phyloP scores from a whole-genome alignment of 2,888 invertebrate genomes.

The Himalopsyche tibetana region DNA sequence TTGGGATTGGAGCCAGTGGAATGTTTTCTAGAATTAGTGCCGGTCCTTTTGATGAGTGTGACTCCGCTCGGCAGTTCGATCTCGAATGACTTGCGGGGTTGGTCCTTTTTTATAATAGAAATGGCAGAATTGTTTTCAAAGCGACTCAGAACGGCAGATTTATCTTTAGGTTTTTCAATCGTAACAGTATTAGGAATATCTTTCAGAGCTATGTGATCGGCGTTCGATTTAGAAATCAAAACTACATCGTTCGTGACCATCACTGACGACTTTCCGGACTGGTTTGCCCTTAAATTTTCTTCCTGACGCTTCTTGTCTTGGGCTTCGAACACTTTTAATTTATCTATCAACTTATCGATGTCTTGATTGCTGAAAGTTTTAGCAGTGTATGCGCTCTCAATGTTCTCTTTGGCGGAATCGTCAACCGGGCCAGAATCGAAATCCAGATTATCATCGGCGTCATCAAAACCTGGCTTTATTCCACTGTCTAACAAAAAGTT shows the following conservation, averaged over 20 bases:
- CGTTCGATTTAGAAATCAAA: constrained; percentile 74
- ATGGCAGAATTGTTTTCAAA: constrained; percentile 77
- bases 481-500: background rate
- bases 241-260: constrained; percentile 76
- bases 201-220: constrained; percentile 73
- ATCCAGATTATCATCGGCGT: constrained; percentile 72
- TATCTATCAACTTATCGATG: constrained; percentile 76
- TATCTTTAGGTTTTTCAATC: constrained; percentile 72
- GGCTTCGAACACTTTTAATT: constrained; percentile 76
- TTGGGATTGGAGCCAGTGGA: constrained; percentile 75
- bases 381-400: constrained; percentile 50
- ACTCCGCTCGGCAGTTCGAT: constrained; percentile 75
- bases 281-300: constrained; percentile 71
- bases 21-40: constrained; percentile 74
- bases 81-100: constrained; percentile 74
- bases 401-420: constrained; percentile 70
- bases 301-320: constrained; percentile 75
- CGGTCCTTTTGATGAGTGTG: constrained; percentile 75
- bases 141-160: constrained; percentile 75
- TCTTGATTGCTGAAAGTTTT: constrained; percentile 59
- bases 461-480: constrained; percentile 64
- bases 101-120: constrained; percentile 76
- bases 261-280: constrained; percentile 71
- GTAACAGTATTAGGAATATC: constrained; percentile 70
- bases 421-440: constrained; percentile 66